These are phyloP conservation scores for Anomalospiza imberbis DNA, from an alignment of 2,797 vertebrate species.

Conservation along the genomic window DNA sequence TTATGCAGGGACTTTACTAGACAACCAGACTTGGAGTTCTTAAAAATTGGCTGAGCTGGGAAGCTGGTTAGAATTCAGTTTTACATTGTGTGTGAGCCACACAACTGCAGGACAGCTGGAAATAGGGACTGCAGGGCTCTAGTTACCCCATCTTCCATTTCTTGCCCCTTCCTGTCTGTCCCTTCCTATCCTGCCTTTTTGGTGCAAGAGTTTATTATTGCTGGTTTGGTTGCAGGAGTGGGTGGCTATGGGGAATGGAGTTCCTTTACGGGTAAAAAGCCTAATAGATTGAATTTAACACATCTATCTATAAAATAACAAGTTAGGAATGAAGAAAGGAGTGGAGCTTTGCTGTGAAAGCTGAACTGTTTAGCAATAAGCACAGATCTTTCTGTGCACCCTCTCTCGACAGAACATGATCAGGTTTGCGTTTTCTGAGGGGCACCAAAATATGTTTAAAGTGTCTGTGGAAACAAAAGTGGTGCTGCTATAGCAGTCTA, in stretches of 20 bases:
- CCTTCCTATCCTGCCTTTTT: neutral
- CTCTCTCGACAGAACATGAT: neutral
- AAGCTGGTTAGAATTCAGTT: neutral
- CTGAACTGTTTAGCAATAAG: neutral
- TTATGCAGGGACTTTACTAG: neutral
- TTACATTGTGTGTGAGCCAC: neutral
- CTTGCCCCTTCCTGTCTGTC: neutral
- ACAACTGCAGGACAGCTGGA: neutral
- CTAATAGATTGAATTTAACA: neutral
- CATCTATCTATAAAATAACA: neutral
- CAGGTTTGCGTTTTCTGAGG: neutral
- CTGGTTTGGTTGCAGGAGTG: neutral
- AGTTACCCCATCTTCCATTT: neutral
- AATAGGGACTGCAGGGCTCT: fast-evolving
- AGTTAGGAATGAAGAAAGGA: neutral
- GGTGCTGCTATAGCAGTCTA: neutral
- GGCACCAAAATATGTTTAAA: neutral
- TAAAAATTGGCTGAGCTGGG: neutral
- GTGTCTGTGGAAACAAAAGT: neutral
- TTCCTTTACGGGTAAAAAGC: neutral
- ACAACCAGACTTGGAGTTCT: neutral
- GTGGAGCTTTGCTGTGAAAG: neutral
- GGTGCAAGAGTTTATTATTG: neutral
- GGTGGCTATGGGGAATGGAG: neutral
- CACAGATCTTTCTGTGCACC: neutral